These are phyloP conservation scores for Vesta saturnalis DNA, from an alignment of 2,888 invertebrate genomes.

Conservation along the genomic window DNA sequence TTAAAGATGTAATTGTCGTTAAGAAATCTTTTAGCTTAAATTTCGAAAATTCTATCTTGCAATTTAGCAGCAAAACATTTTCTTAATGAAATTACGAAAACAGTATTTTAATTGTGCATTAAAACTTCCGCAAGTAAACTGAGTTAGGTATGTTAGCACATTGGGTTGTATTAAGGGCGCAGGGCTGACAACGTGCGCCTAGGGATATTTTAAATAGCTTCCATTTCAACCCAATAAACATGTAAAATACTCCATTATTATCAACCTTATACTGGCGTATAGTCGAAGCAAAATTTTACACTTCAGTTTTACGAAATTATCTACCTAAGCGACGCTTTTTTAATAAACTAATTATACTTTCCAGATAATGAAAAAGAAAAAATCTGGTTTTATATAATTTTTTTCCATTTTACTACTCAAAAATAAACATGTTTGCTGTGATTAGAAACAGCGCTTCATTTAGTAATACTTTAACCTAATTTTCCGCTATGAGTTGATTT, in stretches of 20 bases:
- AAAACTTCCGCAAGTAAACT: conserved; percentile 56
- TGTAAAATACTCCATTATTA: conserved; percentile 64
- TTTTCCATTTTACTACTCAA: too few relatives aligned
- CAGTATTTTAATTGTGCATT: conserved; percentile 62
- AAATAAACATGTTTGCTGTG: too few relatives aligned
- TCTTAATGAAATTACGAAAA: conserved; percentile 57
- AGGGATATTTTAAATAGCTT: conserved; percentile 63
- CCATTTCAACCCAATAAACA: conserved; percentile 64
- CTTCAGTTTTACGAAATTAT: conserved; percentile 8
- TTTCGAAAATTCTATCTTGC: conserved; percentile 13
- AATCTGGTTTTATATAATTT: neutral
- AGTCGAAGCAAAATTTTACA: conserved; percentile 25
- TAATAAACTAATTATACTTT: neutral
- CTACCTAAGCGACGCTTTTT: neutral
- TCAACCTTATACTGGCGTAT: conserved; percentile 36
- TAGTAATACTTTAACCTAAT: too few relatives aligned
- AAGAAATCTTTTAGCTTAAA: too few relatives aligned
- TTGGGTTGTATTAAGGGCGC: conserved; percentile 46
- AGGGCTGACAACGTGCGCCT: conserved; percentile 51
- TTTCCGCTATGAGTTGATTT: too few relatives aligned
- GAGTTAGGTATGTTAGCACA: conserved; percentile 53
- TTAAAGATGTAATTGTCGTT: neutral
- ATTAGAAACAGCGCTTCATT: too few relatives aligned
- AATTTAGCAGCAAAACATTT: conserved; percentile 48
- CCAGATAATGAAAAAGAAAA: neutral